Evolutionary conservation across 2,797 vertebrate species (phyloP).

Genomic region (Leptoclinus maculatus): DNA sequence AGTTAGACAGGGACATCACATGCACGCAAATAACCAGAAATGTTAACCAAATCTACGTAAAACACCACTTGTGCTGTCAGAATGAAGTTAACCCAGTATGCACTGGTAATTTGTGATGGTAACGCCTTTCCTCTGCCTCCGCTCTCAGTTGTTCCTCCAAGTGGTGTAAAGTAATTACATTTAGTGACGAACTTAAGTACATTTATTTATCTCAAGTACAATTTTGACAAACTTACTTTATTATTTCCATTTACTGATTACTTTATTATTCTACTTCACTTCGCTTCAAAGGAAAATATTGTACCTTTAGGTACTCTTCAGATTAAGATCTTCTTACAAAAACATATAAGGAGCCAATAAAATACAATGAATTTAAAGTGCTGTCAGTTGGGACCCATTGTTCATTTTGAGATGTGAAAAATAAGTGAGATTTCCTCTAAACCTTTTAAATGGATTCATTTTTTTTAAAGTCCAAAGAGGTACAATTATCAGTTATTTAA

Average conservation of each 20-base stretch:
- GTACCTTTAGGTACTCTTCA: neutral
- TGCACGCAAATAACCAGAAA: constrained; percentile 19
- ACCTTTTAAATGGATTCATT: neutral
- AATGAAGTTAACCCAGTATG: neutral
- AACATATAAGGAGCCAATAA: neutral
- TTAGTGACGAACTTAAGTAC: neutral
- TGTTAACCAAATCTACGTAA: constrained; percentile 1
- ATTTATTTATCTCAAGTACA: neutral
- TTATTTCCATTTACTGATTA: neutral
- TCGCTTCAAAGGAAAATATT: neutral
- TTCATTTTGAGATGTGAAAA: neutral
- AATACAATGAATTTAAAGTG: neutral
- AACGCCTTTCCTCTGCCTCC: neutral
- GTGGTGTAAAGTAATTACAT: neutral
- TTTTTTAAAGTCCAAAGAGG: neutral
- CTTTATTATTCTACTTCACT: neutral
- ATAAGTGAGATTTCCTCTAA: neutral
- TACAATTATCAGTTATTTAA: neutral
- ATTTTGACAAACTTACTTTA: neutral
- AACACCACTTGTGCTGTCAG: neutral
- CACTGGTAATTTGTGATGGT: neutral
- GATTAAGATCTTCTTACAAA: neutral
- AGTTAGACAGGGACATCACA: constrained; percentile 47
- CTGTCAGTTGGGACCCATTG: neutral
- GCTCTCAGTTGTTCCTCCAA: neutral